phyloP scores from a whole-genome alignment of 2,888 invertebrate genomes.

The Muschampia plurimacula region DNA sequence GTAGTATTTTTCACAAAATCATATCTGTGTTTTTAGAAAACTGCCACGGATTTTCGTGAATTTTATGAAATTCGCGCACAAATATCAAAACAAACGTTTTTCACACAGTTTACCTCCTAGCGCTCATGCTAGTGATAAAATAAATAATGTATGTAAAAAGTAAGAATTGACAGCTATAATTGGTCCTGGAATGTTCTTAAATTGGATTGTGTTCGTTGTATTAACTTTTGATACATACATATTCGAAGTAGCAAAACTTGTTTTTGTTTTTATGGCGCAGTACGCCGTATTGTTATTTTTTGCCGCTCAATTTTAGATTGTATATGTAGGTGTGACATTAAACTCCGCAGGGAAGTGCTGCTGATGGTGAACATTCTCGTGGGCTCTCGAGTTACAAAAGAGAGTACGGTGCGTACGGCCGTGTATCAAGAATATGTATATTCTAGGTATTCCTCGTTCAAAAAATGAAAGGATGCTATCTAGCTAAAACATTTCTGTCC shows the following conservation, averaged over 20 bases:
- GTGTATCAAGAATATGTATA: slow-evolving; percentile 16
- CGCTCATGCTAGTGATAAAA: slow-evolving; percentile 30
- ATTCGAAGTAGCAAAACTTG: slow-evolving; percentile 20
- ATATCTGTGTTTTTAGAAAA: not conserved
- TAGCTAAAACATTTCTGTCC: not conserved
- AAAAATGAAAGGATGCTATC: not conserved
- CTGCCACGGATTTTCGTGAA: not conserved
- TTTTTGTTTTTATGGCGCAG: slow-evolving; percentile 26
- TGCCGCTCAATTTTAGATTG: slow-evolving; percentile 27
- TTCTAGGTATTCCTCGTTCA: not conserved
- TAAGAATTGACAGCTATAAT: slow-evolving; percentile 31
- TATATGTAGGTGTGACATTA: slow-evolving; percentile 29
- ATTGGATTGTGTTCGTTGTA: slow-evolving; percentile 25
- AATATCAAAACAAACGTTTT: slow-evolving; percentile 27
- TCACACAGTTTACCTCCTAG: slow-evolving; percentile 31
- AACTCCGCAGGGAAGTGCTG: slow-evolving; percentile 19
- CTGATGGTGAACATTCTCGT: slow-evolving; percentile 24
- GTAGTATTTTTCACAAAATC: not conserved
- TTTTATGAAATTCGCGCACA: slow-evolving; percentile 9
- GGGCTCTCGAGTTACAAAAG: slow-evolving; percentile 28
- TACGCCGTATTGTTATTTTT: slow-evolving; percentile 12
- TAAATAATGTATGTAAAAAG: slow-evolving; percentile 33
- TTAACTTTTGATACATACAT: slow-evolving; percentile 29
- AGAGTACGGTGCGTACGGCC: slow-evolving; percentile 25
- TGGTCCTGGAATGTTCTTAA: slow-evolving; percentile 20